These are phyloP conservation scores for Loris lydekkerianus DNA, from an alignment of 2,797 vertebrate genomes.

Conservation along the genomic window DNA sequence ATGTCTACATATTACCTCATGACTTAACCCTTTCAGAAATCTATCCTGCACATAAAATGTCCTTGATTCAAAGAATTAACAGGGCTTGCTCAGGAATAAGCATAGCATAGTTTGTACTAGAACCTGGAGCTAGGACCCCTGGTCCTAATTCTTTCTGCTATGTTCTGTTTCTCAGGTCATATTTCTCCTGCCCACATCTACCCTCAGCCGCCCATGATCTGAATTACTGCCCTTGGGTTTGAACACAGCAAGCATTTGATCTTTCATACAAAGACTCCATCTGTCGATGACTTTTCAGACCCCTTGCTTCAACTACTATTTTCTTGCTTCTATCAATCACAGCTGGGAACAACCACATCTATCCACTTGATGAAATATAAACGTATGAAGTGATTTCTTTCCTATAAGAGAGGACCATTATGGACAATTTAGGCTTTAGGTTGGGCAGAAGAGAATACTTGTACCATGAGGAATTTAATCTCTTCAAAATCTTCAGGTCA, in stretches of 20 bases:
- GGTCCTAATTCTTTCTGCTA: neutral
- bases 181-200: constrained; percentile 20
- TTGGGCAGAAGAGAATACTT: constrained; percentile 63
- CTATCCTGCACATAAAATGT: neutral
- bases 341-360: constrained; percentile 70
- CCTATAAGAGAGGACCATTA: constrained; percentile 67
- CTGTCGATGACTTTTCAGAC: constrained; percentile 51
- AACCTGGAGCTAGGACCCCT: neutral
- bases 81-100: neutral
- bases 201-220: constrained; percentile 32
- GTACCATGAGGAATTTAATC: constrained; percentile 73
- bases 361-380: constrained; percentile 77
- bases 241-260: neutral
- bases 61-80: constrained; percentile 1
- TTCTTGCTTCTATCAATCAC: constrained; percentile 73
- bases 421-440: constrained; percentile 73
- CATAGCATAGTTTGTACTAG: neutral
- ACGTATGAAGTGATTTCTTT: constrained; percentile 76
- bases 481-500: constrained; percentile 73
- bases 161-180: constrained; percentile 31
- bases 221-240: constrained; percentile 53
- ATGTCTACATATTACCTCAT: neutral
- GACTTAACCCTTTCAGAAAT: constrained; percentile 31
- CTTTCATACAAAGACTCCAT: constrained; percentile 41
- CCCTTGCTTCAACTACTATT: constrained; percentile 58